Conservation (phyloP, 2,113 vertebrate genomes). For the Rhegmatorhina hoffmannsi region DNA sequence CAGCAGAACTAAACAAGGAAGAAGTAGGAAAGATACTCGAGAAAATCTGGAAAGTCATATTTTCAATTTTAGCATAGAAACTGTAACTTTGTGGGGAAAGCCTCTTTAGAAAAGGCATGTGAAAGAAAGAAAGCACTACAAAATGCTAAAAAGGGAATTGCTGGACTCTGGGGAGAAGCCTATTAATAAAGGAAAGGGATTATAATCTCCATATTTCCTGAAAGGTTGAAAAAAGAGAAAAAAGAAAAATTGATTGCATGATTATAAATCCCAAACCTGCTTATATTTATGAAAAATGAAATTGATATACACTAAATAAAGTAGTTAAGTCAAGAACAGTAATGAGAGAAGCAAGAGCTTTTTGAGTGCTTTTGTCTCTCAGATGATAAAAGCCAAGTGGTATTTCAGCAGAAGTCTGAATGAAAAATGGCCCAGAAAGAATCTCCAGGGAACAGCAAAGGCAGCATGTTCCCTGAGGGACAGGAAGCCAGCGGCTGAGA, state of each 20-base stretch:
- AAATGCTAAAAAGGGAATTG: background rate
- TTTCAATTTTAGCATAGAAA: background rate
- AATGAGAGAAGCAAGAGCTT: background rate
- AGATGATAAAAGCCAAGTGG: background rate
- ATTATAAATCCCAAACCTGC: background rate
- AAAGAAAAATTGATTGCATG: background rate
- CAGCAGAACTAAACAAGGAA: background rate
- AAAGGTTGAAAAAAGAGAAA: background rate
- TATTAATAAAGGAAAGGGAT: background rate
- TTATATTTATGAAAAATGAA: background rate
- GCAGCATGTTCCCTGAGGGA: background rate
- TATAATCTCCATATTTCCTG: background rate
- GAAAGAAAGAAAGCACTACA: background rate
- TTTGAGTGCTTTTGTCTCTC: background rate
- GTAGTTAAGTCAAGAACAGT: background rate
- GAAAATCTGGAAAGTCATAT: background rate
- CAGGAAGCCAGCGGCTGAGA: background rate
- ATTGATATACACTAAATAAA: background rate
- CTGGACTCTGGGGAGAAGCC: background rate
- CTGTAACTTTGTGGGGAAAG: background rate
- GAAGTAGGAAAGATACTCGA: background rate
- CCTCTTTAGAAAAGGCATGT: background rate
- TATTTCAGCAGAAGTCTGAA: slow-evolving; percentile 4
- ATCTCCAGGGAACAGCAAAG: background rate
- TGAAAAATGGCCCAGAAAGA: background rate